Evolutionary conservation across 2,113 vertebrate species (phyloP).

Genomic region (Irena cyanogastra): DNA sequence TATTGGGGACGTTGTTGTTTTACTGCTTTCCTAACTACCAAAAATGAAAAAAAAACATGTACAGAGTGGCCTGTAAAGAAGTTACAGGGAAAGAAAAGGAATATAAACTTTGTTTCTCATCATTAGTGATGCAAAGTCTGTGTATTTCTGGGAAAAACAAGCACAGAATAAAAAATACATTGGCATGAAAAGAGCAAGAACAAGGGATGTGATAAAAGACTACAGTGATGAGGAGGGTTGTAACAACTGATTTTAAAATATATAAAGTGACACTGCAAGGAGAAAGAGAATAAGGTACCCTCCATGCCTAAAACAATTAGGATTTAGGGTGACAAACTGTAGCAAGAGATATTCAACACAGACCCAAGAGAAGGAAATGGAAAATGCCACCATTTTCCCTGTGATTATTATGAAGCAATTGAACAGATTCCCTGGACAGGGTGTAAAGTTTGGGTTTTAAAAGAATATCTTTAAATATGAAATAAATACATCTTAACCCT

Average conservation of each 20-base stretch:
- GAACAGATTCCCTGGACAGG: neutral
- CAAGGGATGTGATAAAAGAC: neutral
- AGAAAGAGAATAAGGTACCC: neutral
- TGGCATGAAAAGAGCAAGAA: neutral
- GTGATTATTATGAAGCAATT: neutral
- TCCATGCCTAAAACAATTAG: neutral
- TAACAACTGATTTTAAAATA: neutral
- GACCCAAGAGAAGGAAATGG: neutral
- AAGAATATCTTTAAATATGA: neutral
- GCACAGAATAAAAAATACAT: neutral
- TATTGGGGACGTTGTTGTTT: neutral
- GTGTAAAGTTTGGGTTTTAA: rapidly evolving
- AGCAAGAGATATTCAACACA: neutral
- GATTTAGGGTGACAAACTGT: neutral
- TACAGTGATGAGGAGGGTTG: neutral
- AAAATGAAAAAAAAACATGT: rapidly evolving
- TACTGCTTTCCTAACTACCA: neutral
- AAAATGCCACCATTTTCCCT: neutral
- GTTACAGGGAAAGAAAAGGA: neutral
- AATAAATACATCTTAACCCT: neutral
- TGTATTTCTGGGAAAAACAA: neutral
- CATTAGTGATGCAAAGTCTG: neutral
- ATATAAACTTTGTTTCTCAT: neutral
- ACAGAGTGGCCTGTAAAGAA: neutral
- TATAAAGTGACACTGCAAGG: neutral